Percentiles rank a stretch among this genome's conserved stretches.
Conservation (phyloP, 2,888 invertebrate species). For the Agrochola litura region DNA sequence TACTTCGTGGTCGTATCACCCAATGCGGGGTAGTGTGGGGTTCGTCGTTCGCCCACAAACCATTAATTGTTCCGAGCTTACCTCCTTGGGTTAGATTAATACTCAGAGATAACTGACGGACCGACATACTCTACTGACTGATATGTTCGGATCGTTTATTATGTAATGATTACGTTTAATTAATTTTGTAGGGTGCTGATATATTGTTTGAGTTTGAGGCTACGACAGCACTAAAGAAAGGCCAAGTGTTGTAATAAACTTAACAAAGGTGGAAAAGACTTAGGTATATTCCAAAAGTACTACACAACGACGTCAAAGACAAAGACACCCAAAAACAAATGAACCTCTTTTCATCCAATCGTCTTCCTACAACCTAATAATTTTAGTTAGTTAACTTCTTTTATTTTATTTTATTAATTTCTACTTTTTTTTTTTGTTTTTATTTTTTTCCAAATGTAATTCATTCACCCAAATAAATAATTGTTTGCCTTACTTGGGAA, state of each 20-base stretch:
- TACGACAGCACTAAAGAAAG: not conserved
- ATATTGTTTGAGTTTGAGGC: not conserved
- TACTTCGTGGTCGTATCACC: slow-evolving; percentile 8
- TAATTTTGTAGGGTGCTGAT: slow-evolving; percentile 14
- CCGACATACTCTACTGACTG: slow-evolving; percentile 46
- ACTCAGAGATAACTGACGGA: slow-evolving; percentile 61
- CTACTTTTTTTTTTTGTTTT: too few relatives aligned
- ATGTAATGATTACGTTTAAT: slow-evolving; percentile 32
- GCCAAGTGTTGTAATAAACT: not conserved
- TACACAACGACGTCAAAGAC: too few relatives aligned
- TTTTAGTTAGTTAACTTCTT: too few relatives aligned
- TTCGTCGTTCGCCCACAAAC: slow-evolving; percentile 62
- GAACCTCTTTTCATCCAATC: too few relatives aligned
- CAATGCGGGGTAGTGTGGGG: not conserved
- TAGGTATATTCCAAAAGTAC: not conserved
- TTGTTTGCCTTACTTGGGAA: too few relatives aligned
- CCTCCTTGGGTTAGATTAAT: slow-evolving; percentile 71
- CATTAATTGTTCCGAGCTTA: slow-evolving; percentile 72
- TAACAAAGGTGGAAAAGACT: not conserved
- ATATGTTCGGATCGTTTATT: slow-evolving; percentile 29
- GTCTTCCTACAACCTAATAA: too few relatives aligned
- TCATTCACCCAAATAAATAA: too few relatives aligned
- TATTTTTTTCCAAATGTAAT: too few relatives aligned
- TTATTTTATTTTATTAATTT: too few relatives aligned
- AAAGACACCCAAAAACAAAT: too few relatives aligned